Evolutionary conservation across 2,797 vertebrate genomes (phyloP).

Genomic region (Sternarchorhynchus goeldii): DNA sequence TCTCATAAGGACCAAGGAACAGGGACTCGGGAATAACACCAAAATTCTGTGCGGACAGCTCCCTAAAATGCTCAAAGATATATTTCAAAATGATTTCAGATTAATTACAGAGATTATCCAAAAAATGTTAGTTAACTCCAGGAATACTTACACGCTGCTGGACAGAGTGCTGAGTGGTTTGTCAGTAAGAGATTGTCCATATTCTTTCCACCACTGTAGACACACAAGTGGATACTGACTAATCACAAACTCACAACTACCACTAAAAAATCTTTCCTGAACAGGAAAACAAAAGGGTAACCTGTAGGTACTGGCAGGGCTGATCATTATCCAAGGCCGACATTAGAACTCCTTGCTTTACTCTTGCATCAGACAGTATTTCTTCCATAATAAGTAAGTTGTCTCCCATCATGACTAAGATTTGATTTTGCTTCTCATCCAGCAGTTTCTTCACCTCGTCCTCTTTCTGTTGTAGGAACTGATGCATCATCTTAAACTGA

Average conservation of each 20-base stretch:
- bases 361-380: conserved; percentile 33
- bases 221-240: not conserved
- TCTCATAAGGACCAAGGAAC: conserved; percentile 58
- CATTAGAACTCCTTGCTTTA: conserved; percentile 47
- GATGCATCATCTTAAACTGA: conserved; percentile 51
- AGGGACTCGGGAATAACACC: conserved; percentile 40
- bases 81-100: not conserved
- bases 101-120: no score
- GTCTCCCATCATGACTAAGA: conserved; percentile 34
- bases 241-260: not conserved
- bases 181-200: conserved; percentile 2
- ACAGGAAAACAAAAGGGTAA: not conserved
- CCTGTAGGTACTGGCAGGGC: conserved; percentile 41
- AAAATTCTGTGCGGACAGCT: conserved; percentile 4
- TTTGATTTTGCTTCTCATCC: conserved; percentile 9
- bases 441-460: conserved; percentile 33
- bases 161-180: not conserved
- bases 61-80: not conserved
- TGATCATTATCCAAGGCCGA: conserved; percentile 24
- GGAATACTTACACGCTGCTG: not conserved
- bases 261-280: not conserved
- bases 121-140: not conserved
- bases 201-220: conserved; percentile 53
- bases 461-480: conserved; percentile 50
- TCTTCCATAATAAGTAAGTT: conserved; percentile 40